A percentile compares a stretch with the other conserved stretches of the same genome.
Evolutionary conservation across 2,888 invertebrate species (phyloP).

Genomic region (Euclidia mi): DNA sequence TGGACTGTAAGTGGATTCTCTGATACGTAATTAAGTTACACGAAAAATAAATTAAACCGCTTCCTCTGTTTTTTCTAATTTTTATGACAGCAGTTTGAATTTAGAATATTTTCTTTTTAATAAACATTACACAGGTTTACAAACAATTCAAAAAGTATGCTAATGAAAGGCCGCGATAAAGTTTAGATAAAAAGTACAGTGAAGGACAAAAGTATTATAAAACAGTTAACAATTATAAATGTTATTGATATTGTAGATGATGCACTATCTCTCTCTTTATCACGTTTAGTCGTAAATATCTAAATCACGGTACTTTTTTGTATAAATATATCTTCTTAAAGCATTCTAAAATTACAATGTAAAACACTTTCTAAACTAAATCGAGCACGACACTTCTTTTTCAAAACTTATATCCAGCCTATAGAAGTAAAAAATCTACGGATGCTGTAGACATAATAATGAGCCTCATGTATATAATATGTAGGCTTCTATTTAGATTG

Average conservation of each 20-base stretch:
- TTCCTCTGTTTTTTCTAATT: slow-evolving; percentile 6
- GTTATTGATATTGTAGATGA: slow-evolving; percentile 4
- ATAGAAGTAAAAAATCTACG: not conserved
- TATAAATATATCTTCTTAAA: not conserved
- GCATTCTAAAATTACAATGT: not conserved
- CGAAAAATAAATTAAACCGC: slow-evolving; percentile 11
- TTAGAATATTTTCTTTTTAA: too few species aligned
- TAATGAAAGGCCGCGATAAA: too few species aligned
- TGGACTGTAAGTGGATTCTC: slow-evolving; percentile 39
- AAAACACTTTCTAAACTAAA: not conserved
- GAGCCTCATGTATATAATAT: slow-evolving; percentile 12
- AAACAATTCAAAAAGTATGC: too few species aligned
- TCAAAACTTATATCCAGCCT: not conserved
- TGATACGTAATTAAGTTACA: slow-evolving; percentile 40
- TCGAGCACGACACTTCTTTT: not conserved
- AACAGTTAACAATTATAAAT: not conserved
- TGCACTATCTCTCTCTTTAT: slow-evolving; percentile 3
- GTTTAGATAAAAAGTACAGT: too few species aligned
- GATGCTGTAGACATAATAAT: slow-evolving; percentile 21
- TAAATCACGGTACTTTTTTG: slow-evolving; percentile 2
- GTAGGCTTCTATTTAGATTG: slow-evolving; percentile 20
- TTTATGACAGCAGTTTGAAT: too few species aligned
- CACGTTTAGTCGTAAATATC: slow-evolving; percentile 3
- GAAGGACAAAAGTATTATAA: too few species aligned
- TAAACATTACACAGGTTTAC: too few species aligned